Evolutionary conservation across 2,797 vertebrate genomes (phyloP).

Genomic region (Paramormyrops hopkinsi): DNA sequence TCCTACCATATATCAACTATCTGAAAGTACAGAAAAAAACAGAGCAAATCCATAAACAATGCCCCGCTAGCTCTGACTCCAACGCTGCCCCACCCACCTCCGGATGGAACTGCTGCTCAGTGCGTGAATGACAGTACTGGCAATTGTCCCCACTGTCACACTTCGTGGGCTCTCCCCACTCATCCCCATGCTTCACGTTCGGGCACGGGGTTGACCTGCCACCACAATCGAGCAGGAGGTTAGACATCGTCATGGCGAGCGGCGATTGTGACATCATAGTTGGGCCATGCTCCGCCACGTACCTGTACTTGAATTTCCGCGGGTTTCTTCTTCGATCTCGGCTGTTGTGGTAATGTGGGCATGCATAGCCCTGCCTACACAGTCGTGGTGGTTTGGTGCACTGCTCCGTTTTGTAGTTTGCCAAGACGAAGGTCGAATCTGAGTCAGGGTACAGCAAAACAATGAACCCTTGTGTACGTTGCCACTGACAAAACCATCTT

Average conservation of each 20-base stretch:
- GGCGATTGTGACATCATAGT: background rate
- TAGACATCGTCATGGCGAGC: background rate
- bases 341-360: slow-evolving; percentile 88
- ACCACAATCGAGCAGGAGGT: background rate
- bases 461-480: background rate
- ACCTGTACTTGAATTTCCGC: slow-evolving; percentile 87
- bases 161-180: slow-evolving; percentile 88
- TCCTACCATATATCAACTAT: background rate
- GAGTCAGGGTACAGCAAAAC: slow-evolving; percentile 14
- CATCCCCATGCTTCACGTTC: slow-evolving; percentile 85
- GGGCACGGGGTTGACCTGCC: slow-evolving; percentile 85
- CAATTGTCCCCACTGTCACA: slow-evolving; percentile 82
- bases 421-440: slow-evolving; percentile 88
- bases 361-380: slow-evolving; percentile 90
- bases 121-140: slow-evolving; percentile 90
- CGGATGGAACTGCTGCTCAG: slow-evolving; percentile 90
- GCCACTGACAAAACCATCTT: background rate
- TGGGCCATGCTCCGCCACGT: background rate
- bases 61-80: background rate
- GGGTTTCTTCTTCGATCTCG: slow-evolving; percentile 84
- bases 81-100: slow-evolving; percentile 61
- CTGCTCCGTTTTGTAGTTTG: slow-evolving; percentile 90
- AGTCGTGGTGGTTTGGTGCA: slow-evolving; percentile 87
- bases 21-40: background rate
- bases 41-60: background rate